Evolutionary conservation across 2,888 invertebrate species (phyloP), one percentile per base, ranked within the genome.

Genomic region (Scaptomyza tumidula): DNA sequence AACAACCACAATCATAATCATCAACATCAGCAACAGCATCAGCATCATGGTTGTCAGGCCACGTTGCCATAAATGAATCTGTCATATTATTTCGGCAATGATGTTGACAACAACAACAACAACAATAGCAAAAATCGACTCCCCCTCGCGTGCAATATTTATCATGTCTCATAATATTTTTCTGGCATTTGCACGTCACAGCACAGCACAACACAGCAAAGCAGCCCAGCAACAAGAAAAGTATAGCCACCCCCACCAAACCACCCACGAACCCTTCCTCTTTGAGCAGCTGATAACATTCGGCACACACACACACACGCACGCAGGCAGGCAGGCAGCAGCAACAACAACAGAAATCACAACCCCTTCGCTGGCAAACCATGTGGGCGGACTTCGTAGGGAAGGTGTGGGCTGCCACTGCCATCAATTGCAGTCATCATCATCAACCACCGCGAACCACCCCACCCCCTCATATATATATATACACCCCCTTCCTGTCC

Each of bases 121-220:
- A 64, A 50, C 44, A 56, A 55, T 63, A 46, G 52, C 50, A 31
- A 75, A 56, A 80, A 75, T 79, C 74, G 75, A 80, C 87, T n/a
- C 89, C 71, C 77, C 88, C 87, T 71, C 71, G 77, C 60, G 75
- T 72, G 82, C 87, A 86, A 88, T 86, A 86, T 88, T 86, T 86
- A 88, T 86, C 86, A 89, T 89, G 80, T 89, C 83, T 83, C 80
- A 83, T 89, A 86, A 89, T 89, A 89, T 88, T 90, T 90, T 90
- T 88, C 81, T 90, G 90, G 88, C 89, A 90, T 89, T 90, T 88
- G 88, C 89, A 88, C 83, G 85, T 82, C 84, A 83, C 76, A 86
- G 65, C 75, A 67, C 57, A 58, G 13, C 57, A 58, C 53, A 44
- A 9, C 33, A 44, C 37, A 37, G n/a, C n/a, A n/a, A 37, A n/a